Conservation (phyloP, 2,113 vertebrate species). For the Sarotherodon lohbergeri region DNA sequence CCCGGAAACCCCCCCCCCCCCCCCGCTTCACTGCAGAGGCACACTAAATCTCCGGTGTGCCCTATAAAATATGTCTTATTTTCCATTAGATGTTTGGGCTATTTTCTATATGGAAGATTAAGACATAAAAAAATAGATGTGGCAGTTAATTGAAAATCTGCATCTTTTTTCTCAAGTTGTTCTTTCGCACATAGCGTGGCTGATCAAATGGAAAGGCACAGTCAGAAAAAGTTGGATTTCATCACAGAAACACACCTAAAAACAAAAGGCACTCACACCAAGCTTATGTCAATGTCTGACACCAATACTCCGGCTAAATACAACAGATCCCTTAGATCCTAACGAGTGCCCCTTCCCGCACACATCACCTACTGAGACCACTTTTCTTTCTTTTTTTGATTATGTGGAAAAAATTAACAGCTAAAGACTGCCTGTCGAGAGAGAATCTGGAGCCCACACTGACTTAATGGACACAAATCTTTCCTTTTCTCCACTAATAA, state of each 20-base stretch:
- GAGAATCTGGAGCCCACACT: constrained; percentile 54
- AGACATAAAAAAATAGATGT: not conserved
- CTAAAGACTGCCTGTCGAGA: constrained; percentile 24
- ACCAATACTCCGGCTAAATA: not conserved
- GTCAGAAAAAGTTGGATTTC: not conserved
- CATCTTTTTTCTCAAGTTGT: not conserved
- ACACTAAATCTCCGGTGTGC: not conserved
- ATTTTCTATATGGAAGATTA: not conserved
- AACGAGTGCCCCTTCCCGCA: not conserved
- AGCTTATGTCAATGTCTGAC: not conserved
- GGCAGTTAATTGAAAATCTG: not conserved
- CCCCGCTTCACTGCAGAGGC: not conserved
- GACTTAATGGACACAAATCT: constrained; percentile 49
- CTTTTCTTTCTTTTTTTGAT: constrained; percentile 18
- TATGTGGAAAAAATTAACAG: constrained; percentile 38
- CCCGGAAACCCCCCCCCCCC: no score
- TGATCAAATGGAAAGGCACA: not conserved
- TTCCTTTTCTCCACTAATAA: constrained; percentile 47
- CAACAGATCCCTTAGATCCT: not conserved
- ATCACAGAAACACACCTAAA: not conserved
- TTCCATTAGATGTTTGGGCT: not conserved
- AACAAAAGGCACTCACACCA: not conserved
- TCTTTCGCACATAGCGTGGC: not conserved
- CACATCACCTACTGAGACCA: not conserved
- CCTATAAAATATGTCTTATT: not conserved